Conservation (phyloP, 2,888 invertebrate species). For the Lacanobia oleracea region DNA sequence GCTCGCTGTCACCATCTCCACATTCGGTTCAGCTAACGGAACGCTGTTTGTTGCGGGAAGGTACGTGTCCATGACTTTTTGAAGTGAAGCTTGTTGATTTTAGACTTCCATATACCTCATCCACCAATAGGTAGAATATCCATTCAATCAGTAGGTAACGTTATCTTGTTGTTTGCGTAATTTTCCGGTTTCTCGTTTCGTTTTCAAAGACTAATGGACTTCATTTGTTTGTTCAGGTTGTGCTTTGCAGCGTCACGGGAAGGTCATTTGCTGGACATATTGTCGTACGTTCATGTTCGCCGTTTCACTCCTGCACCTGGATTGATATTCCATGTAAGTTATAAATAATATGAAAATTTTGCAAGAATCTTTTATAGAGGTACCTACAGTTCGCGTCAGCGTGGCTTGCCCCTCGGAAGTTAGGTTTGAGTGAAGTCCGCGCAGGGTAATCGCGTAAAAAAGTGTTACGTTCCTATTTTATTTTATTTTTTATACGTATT, state of each 20-base stretch:
- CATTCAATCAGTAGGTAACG: constrained; percentile 10
- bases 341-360: too few relatives aligned
- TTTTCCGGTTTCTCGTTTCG: neutral
- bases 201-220: neutral
- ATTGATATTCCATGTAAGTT: constrained; percentile 97
- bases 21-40: constrained; percentile 98
- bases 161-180: constrained; percentile 2
- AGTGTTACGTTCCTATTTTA: too few relatives aligned
- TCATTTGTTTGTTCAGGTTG: constrained; percentile 87
- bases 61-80: constrained; percentile 66
- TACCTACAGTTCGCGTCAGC: too few relatives aligned
- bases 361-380: too few relatives aligned
- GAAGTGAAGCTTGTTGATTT: neutral
- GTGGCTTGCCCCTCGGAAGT: too few relatives aligned
- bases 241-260: constrained; percentile 98
- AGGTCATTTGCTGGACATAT: constrained; percentile 96
- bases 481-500: too few relatives aligned
- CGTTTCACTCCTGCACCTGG: constrained; percentile 98
- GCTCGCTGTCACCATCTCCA: constrained; percentile 97
- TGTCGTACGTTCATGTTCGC: constrained; percentile 97
- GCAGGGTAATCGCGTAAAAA: too few relatives aligned
- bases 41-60: constrained; percentile 98
- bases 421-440: too few relatives aligned
- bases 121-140: neutral
- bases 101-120: neutral